phyloP scores from a whole-genome alignment of 2,113 vertebrate species.

The Barbus barbus region DNA sequence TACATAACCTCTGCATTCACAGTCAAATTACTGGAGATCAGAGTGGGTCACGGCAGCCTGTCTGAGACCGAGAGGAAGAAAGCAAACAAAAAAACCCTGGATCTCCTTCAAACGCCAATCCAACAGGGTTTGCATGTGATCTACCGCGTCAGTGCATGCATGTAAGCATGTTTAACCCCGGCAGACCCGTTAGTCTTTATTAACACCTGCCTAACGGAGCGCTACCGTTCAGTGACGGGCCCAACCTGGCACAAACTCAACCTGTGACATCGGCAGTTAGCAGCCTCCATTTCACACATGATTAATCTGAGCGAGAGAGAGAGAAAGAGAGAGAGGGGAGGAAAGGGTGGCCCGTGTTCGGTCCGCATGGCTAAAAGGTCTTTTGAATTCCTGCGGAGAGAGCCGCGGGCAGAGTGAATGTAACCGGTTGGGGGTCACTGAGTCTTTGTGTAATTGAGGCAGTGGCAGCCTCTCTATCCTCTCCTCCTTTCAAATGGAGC shows the following conservation, averaged over 20 bases:
- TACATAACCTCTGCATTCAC: conserved; percentile 56
- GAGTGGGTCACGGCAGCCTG: conserved; percentile 59
- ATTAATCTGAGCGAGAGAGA: conserved; percentile 85
- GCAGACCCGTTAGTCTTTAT: conserved; percentile 93
- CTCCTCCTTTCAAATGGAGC: conserved; percentile 71
- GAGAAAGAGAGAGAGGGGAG: conserved; percentile 28
- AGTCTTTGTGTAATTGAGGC: conserved; percentile 99
- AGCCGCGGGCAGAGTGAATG: conserved; percentile 98
- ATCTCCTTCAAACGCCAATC: not conserved
- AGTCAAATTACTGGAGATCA: conserved; percentile 61
- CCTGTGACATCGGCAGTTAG: conserved; percentile 99
- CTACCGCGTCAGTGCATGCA: not conserved
- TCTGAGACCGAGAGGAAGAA: conserved; percentile 63
- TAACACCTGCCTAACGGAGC: conserved; percentile 98
- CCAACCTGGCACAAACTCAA: conserved; percentile 96
- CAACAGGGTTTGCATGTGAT: conserved; percentile 18
- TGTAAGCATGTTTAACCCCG: conserved; percentile 84
- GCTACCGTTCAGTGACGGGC: conserved; percentile 84
- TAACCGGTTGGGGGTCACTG: conserved; percentile 99
- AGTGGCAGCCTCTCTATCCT: conserved; percentile 89
- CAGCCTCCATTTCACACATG: conserved; percentile 99
- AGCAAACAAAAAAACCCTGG: conserved; percentile 62
- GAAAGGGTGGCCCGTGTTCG: conserved; percentile 61
- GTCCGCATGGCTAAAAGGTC: conserved; percentile 96
- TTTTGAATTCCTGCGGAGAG: conserved; percentile 99